Base-by-base conservation (phyloP, 2,113 vertebrate species). In the Loxodonta africana region DNA sequence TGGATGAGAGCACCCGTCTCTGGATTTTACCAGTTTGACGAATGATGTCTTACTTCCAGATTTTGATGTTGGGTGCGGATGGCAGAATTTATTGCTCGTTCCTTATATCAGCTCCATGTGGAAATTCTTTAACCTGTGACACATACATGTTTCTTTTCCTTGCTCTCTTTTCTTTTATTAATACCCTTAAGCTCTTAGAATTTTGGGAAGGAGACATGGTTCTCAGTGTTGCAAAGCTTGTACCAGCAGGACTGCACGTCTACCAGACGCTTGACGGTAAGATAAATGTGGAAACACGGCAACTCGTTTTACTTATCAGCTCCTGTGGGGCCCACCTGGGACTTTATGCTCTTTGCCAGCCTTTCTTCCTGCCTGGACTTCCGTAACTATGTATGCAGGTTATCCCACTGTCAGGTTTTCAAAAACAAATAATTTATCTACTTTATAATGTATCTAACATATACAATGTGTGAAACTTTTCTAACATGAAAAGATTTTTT, bases 181-280 rank as follows among this genome's bases (percentile, higher is more conserved):
- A 12, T 63, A 1, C 63, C 44, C 23, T 90, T 21, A 48, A 99
- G 99, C 93, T 99, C 62, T 44, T 99, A 97, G 99, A 99, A 71
- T 99, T 98, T 33, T 99, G 99, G 99, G 99, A 99, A 97, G 99
- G 99, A 21, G 99, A 99, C 91, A 98, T 99, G 99, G 98, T 99
- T 96, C 98, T 99, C 81, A 99, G 99, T 48, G 83, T 99, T 96
- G 99, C 99, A 85, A 99, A 98, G 98, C 97, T 96, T 96, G 98
- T 99, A 15, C 99, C 99, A 67, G 99, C 99, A 44, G 99, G 99
- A 83, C 98, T 99, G 23, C 99, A 99, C 92, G 97, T 99, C 91
- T 99, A 99, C 94, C 99, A 99, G 74, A 98, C 98, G 1, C 98
- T 99, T 0, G 98, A 99, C 93, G 99, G 99, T 99, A 98, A 99